These are phyloP conservation scores for Asteroscopus sphinx DNA, from an alignment of 2,888 invertebrate genomes.

Conservation along the genomic window DNA sequence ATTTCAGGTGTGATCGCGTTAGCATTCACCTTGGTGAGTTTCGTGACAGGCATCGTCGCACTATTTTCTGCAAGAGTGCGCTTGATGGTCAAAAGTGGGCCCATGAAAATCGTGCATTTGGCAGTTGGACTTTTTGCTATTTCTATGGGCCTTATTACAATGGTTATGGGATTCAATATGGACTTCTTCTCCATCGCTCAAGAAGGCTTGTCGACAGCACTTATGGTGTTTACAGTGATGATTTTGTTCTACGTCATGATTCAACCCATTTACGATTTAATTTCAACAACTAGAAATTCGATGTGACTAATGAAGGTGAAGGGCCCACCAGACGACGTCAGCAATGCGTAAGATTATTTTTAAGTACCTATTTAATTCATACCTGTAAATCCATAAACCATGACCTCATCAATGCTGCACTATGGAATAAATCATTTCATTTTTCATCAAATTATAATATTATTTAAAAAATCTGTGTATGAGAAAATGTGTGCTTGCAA, in stretches of 20 bases:
- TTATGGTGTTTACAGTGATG: conserved; percentile 76
- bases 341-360: conserved; percentile 63
- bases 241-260: conserved; percentile 75
- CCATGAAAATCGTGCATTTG: conserved; percentile 86
- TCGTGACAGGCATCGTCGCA: conserved; percentile 84
- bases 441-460: conserved; percentile 3
- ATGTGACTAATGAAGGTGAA: conserved; percentile 75
- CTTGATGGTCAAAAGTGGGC: conserved; percentile 82
- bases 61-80: conserved; percentile 87
- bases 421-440: background rate
- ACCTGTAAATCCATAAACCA: conserved; percentile 5
- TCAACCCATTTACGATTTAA: conserved; percentile 79
- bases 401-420: conserved; percentile 17
- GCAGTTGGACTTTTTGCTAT: conserved; percentile 86
- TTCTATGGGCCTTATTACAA: conserved; percentile 85
- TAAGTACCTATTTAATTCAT: conserved; percentile 5
- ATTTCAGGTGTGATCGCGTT: conserved; percentile 87
- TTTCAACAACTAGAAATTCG: conserved; percentile 73
- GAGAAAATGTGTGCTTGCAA: conserved; percentile 35
- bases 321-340: conserved; percentile 73
- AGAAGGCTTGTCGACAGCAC: conserved; percentile 73
- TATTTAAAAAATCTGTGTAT: conserved; percentile 17
- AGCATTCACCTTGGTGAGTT: conserved; percentile 81
- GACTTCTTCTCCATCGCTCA: conserved; percentile 72
- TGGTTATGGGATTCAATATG: conserved; percentile 82